Conservation (phyloP, 2,888 invertebrate species). For the Tryphoninae sp. region DNA sequence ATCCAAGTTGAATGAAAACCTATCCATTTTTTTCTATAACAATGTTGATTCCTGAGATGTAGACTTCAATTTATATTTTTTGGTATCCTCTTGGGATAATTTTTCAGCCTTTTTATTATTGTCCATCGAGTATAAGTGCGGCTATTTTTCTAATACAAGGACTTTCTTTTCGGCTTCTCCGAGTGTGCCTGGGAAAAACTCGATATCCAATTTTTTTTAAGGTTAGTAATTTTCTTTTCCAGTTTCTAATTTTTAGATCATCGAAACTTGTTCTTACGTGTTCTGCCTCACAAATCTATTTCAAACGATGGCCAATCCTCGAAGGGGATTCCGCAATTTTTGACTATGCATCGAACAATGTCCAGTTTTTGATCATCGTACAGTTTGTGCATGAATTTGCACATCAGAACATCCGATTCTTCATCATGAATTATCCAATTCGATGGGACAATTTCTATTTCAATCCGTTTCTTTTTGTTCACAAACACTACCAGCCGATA, state of each 20-base stretch:
- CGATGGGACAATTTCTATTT: too few relatives aligned
- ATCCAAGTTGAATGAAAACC: too few relatives aligned
- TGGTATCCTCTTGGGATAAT: not conserved
- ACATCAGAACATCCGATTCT: too few relatives aligned
- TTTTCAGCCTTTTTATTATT: constrained; percentile 10
- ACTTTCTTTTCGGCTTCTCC: constrained; percentile 24
- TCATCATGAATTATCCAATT: too few relatives aligned
- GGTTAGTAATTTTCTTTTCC: not conserved
- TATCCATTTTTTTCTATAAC: not conserved
- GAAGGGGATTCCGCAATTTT: too few relatives aligned
- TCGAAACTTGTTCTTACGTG: not conserved
- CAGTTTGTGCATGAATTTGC: too few relatives aligned
- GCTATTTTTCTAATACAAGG: constrained; percentile 11
- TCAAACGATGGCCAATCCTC: not conserved
- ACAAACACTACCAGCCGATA: too few relatives aligned
- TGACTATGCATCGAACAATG: too few relatives aligned
- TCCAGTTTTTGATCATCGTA: too few relatives aligned
- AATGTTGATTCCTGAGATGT: not conserved
- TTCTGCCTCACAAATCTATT: constrained; percentile 7
- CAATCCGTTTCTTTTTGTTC: too few relatives aligned
- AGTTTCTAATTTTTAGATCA: not conserved
- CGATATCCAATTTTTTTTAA: not conserved
- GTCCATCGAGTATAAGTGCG: constrained; percentile 9
- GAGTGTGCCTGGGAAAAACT: not conserved
- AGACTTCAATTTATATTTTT: constrained; percentile 8